phyloP scores from a whole-genome alignment of 2,113 vertebrate species.

The Bettongia penicillata region DNA sequence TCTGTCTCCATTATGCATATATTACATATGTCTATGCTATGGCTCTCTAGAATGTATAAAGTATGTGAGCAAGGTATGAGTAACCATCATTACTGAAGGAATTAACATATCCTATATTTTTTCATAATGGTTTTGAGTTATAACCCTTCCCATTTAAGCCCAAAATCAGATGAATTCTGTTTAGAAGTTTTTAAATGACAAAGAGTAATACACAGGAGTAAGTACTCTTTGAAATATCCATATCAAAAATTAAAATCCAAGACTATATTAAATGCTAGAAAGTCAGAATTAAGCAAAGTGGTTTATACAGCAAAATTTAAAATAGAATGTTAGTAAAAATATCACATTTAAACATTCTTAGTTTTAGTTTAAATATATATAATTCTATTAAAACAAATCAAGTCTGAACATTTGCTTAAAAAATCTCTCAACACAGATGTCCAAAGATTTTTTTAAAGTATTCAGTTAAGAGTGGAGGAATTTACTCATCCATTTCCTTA shows the following conservation, averaged over 20 bases:
- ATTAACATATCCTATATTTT: neutral
- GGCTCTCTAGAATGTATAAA: neutral
- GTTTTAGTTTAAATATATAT: constrained; percentile 27
- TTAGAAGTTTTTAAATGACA: neutral
- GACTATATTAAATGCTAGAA: neutral
- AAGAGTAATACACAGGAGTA: neutral
- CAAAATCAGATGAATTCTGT: neutral
- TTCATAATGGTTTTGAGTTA: neutral
- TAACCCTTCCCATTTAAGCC: neutral
- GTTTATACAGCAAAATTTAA: constrained; percentile 18
- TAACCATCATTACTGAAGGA: neutral
- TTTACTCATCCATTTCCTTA: constrained; percentile 15
- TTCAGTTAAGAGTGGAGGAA: neutral
- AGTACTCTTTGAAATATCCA: neutral
- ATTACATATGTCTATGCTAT: neutral
- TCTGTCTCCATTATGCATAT: neutral
- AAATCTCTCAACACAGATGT: constrained; percentile 15
- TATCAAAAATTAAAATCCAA: neutral
- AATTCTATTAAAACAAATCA: neutral
- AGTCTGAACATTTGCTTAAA: constrained; percentile 24
- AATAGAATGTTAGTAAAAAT: constrained; percentile 15
- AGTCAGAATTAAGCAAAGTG: neutral
- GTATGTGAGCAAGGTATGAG: neutral
- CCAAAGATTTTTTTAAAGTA: neutral
- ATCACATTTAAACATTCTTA: neutral